Conservation (phyloP, 2,888 invertebrate genomes). For the Drosophila yooni region DNA sequence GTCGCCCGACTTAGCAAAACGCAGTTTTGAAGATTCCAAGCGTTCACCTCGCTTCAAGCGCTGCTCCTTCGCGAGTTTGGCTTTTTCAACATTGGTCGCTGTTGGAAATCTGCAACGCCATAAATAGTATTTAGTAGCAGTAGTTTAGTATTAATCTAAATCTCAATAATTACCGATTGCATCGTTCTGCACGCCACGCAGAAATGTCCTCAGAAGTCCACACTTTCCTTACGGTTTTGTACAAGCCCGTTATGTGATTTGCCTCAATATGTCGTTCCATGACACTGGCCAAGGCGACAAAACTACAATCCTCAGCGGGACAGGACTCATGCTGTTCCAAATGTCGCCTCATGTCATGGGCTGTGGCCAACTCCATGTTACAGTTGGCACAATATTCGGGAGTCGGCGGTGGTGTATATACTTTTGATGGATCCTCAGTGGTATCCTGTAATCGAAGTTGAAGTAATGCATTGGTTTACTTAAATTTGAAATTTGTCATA, state of each 20-base stretch:
- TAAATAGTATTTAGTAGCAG: not conserved
- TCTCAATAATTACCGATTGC: slow-evolving; percentile 86
- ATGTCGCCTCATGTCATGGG: slow-evolving; percentile 88
- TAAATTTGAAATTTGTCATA: slow-evolving; percentile 7
- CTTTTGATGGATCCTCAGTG: not conserved
- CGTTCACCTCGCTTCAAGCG: slow-evolving; percentile 91
- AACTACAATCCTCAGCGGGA: slow-evolving; percentile 90
- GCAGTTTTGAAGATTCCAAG: slow-evolving; percentile 85
- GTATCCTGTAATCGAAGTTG: slow-evolving; percentile 1
- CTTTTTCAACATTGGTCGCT: slow-evolving; percentile 88
- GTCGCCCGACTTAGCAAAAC: slow-evolving; percentile 85
- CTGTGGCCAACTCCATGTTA: slow-evolving; percentile 89
- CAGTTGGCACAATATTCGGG: slow-evolving; percentile 91
- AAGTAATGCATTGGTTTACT: not conserved
- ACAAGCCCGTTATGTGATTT: slow-evolving; percentile 94
- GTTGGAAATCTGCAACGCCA: slow-evolving; percentile 88
- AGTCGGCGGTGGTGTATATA: slow-evolving; percentile 22
- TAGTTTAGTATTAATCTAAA: not conserved
- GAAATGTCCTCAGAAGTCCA: slow-evolving; percentile 92
- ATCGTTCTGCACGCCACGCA: slow-evolving; percentile 93
- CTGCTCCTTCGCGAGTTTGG: slow-evolving; percentile 88
- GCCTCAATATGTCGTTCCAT: slow-evolving; percentile 92
- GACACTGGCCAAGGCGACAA: slow-evolving; percentile 86
- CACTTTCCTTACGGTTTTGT: slow-evolving; percentile 90
- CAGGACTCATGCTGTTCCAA: slow-evolving; percentile 91